phyloP scores from a whole-genome alignment of 2,113 vertebrate genomes.

The Oncorhynchus gorbuscha region DNA sequence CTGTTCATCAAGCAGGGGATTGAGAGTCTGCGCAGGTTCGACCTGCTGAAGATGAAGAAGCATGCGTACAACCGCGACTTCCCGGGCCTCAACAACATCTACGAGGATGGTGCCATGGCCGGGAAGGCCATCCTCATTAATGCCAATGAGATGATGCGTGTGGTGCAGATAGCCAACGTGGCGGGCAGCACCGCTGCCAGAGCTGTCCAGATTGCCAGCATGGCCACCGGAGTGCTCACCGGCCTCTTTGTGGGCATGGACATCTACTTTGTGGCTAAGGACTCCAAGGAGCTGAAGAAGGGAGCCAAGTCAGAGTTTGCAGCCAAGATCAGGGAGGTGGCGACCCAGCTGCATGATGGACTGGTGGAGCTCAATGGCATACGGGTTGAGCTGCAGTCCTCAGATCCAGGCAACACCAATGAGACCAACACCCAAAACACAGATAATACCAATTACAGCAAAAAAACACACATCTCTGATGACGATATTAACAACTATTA shows the following conservation, averaged over 20 bases:
- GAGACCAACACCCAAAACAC: not conserved
- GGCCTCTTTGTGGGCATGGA: slow-evolving; percentile 77
- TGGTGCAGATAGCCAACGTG: slow-evolving; percentile 69
- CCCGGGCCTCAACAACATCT: slow-evolving; percentile 60
- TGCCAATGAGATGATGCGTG: slow-evolving; percentile 74
- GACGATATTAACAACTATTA: slow-evolving; percentile 47
- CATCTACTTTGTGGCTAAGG: slow-evolving; percentile 78
- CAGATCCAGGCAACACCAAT: not conserved
- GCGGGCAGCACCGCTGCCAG: slow-evolving; percentile 70
- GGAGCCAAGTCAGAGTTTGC: slow-evolving; percentile 76
- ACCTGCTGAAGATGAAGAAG: slow-evolving; percentile 68
- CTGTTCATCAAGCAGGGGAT: slow-evolving; percentile 75
- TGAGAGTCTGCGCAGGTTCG: slow-evolving; percentile 65
- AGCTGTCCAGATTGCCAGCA: slow-evolving; percentile 72
- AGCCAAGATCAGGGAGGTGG: slow-evolving; percentile 72
- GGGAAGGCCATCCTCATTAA: slow-evolving; percentile 74
- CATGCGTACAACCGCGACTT: slow-evolving; percentile 60
- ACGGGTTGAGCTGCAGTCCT: slow-evolving; percentile 66
- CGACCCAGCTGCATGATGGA: slow-evolving; percentile 63
- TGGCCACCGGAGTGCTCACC: slow-evolving; percentile 69
- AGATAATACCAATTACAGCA: not conserved
- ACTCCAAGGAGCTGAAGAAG: slow-evolving; percentile 73
- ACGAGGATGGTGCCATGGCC: slow-evolving; percentile 75
- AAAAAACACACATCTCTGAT: slow-evolving; percentile 5
- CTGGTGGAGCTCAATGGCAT: slow-evolving; percentile 73